Base-by-base conservation (phyloP, 2,888 invertebrate species). In the Synergus laeviventris region DNA sequence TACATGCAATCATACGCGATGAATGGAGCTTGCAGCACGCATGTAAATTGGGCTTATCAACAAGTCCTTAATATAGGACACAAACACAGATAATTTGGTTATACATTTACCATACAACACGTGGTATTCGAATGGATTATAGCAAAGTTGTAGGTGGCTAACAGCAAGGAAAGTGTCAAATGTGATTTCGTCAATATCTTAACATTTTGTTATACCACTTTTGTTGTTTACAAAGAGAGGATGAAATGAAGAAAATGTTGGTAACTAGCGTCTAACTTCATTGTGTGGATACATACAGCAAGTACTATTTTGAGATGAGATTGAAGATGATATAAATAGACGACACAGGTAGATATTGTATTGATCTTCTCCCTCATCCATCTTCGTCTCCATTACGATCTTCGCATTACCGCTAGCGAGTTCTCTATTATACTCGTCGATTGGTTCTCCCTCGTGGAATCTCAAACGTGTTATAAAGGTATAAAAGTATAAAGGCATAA, bases 231-330 rank as follows among this genome's bases (percentile, higher is more conserved):
- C n/a, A n/a, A n/a, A n/a, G n/a, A n/a, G n/a, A n/a, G 18, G 18
- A 56, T 11, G 18, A 56, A 12, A 21, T 56, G 56, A 56, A 56
- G 21, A 24, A 12, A 24, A 70, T 45, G 24, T 45, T 49, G 5
- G 24, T 42, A 45, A 70, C 70, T 31, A 70, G 70, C 16, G 1
- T 18, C 16, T 18, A 42, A 18, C 21, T 56, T 11, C 21, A 70
- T 49, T 24, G n/a, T 24, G n/a, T 11, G n/a, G 12, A 21, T 56
- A 31, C 66, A 49, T 24, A 49, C 66, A 49, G 45, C 36, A 49
- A 70, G 49, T 70, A 70, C n/a, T n/a, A 16, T 70, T 70, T 49
- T 70, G 49, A 70, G 31, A 31, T n/a, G 31, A n/a, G 45, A 70
- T n/a, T 31, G 24, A 70, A 24, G 21, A 39, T 31, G 31, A 49